A percentile compares a stretch with the other conserved stretches of the same genome.
Conservation (phyloP, 2,888 invertebrate genomes). For the Uropetala carovei region DNA sequence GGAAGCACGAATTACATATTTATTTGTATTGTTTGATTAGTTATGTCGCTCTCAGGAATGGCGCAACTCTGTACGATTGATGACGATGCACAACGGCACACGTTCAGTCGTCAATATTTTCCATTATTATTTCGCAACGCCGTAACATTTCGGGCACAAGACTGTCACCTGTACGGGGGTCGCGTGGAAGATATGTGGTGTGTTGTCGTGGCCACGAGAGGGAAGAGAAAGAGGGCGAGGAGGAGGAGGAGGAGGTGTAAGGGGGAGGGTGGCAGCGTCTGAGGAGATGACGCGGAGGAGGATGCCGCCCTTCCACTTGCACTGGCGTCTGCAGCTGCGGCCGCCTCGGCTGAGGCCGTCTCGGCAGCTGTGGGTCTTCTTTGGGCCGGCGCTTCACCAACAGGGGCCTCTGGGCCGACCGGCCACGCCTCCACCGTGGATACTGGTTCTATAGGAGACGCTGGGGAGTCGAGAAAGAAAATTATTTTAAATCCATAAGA, state of each 20-base stretch:
- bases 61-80: background rate
- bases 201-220: background rate
- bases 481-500: background rate
- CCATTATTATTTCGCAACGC: background rate
- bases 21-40: background rate
- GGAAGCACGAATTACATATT: conserved; percentile 55
- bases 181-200: background rate
- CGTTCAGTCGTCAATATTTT: background rate
- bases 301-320: background rate
- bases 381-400: conserved; percentile 19
- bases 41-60: background rate
- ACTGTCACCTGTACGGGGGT: conserved; percentile 44
- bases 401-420: background rate
- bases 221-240: background rate
- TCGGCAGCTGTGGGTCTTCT: conserved; percentile 33
- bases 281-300: background rate
- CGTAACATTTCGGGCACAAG: background rate
- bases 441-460: conserved; percentile 27
- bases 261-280: background rate
- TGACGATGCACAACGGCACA: background rate
- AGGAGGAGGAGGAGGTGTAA: background rate
- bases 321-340: conserved; percentile 11
- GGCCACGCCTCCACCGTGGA: conserved; percentile 40
- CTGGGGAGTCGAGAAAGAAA: background rate
- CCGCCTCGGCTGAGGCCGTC: background rate